Evolutionary conservation across 2,113 vertebrate genomes (phyloP).

Genomic region (Heliornis fulica): DNA sequence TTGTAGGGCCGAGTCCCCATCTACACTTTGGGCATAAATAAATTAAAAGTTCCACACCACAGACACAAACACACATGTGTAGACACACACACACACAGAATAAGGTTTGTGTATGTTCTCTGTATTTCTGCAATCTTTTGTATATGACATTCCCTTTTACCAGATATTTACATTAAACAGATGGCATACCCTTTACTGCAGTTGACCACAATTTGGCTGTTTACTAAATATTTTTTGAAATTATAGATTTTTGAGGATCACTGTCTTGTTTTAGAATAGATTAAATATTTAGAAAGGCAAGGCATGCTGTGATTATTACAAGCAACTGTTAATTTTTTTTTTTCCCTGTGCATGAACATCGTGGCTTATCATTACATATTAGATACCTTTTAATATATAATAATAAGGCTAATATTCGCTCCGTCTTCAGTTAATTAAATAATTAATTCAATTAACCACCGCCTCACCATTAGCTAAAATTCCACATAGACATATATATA

Average conservation of each 20-base stretch:
- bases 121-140: constrained; percentile 58
- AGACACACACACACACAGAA: not conserved
- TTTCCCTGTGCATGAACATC: not conserved
- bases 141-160: constrained; percentile 67
- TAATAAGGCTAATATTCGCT: constrained; percentile 18
- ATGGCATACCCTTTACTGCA: constrained; percentile 78
- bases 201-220: constrained; percentile 79
- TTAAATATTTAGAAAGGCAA: constrained; percentile 64
- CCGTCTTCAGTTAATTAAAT: constrained; percentile 53
- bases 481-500: constrained; percentile 4
- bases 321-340: constrained; percentile 56
- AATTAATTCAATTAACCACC: constrained; percentile 58
- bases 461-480: constrained; percentile 11
- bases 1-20: not conserved
- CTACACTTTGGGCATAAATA: not conserved
- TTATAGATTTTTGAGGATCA: constrained; percentile 73
- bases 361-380: constrained; percentile 12
- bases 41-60: not conserved
- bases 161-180: constrained; percentile 78
- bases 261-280: constrained; percentile 61
- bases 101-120: constrained; percentile 16
- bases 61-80: not conserved
- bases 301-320: constrained; percentile 62
- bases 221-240: constrained; percentile 75
- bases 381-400: constrained; percentile 15